Base-by-base conservation (phyloP, 2,113 vertebrate species). In the Neomonachus schauinslandi region DNA sequence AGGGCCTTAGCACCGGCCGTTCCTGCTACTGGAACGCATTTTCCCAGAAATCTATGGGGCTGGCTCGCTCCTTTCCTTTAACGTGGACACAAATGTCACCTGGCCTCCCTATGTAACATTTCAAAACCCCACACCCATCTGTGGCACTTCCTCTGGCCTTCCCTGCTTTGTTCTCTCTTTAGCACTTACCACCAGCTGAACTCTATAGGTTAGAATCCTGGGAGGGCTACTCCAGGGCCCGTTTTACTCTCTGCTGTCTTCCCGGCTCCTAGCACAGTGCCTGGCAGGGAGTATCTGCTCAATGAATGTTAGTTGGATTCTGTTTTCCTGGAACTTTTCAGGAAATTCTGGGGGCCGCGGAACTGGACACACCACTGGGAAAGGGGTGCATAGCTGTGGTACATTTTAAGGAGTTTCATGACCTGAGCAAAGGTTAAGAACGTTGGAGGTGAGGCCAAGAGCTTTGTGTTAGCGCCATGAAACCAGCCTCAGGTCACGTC, bases 61-160 rank as follows among this genome's bases (percentile, higher is more conserved):
- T 28, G 11, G 28, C 79, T 71, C 79, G 63, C 83, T 92, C 63
- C 46, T 94, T 97, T 92, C 96, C 92, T 96, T 94, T 94, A n/a
- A 42, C 94, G n/a, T 79, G 57, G 65, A 81, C 86, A 94, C 12
- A 71, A 55, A 63, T 85, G 91, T 94, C 71, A 94, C 93, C 89
- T 96, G 92, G 72, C 18, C 69, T 72, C 82, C 21, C 85, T 61
- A 21, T 83, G 51, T n/a, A 36, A 46, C 65, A 24, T 69, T 85
- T 89, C 96, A 87, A 59, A 93, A 51, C 51, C 31, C 69, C 65
- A 57, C 10, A 10, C 36, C 93, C 36, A 82, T 88, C 59, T n/a
- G 93, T 91, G 85, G 49, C 89, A 77, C 86, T 93, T 96, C 51
- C 85, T 72, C 28, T 92, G 84, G 10, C 49, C 59, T 94, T 53